Evolutionary conservation across 2,113 vertebrate species (phyloP).

Genomic region (Festucalex cinctus): DNA sequence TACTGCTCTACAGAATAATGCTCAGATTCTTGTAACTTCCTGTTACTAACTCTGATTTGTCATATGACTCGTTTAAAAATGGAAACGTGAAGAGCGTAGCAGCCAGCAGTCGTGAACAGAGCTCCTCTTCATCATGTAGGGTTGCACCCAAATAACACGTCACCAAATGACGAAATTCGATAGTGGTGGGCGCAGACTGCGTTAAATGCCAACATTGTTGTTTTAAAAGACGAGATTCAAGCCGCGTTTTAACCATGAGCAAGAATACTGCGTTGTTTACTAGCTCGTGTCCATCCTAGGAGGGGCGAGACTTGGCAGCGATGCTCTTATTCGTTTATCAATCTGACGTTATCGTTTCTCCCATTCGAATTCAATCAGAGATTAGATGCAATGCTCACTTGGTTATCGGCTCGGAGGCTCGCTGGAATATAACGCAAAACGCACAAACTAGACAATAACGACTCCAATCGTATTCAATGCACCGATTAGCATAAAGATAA

Average conservation of each 20-base stretch:
- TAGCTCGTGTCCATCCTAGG: background rate
- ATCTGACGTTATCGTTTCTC: constrained; percentile 8
- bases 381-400: background rate
- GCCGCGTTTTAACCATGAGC: background rate
- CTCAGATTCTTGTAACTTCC: background rate
- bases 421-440: background rate
- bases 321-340: constrained; percentile 10
- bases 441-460: no score
- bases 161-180: constrained; percentile 42
- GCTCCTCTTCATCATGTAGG: constrained; percentile 22
- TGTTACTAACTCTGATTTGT: constrained; percentile 3
- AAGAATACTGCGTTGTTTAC: background rate
- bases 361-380: background rate
- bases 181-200: constrained; percentile 7
- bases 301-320: constrained; percentile 9
- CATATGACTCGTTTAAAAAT: constrained; percentile 3
- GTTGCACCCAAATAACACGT: constrained; percentile 40
- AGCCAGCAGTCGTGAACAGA: constrained; percentile 17
- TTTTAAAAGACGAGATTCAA: background rate
- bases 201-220: constrained; percentile 33
- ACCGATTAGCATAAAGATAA: constrained; percentile 9
- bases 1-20: background rate
- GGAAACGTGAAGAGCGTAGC: constrained; percentile 6
- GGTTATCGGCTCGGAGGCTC: no score
- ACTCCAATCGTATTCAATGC: background rate